These are phyloP conservation scores for Camponotus floridanus DNA, from an alignment of 1,140 invertebrate genomes.

Conservation along the genomic window DNA sequence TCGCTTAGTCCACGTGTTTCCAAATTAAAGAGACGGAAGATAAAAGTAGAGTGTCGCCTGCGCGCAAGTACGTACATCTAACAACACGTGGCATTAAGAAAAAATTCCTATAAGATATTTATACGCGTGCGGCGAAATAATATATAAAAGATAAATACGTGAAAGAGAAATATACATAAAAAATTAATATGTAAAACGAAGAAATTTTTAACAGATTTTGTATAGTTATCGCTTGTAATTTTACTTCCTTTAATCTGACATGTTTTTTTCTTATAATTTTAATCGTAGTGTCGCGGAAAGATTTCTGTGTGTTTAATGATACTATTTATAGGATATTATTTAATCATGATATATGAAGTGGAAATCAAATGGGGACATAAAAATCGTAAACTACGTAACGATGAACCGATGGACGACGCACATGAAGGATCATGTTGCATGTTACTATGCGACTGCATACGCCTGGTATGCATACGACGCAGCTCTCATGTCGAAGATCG, in stretches of 20 bases:
- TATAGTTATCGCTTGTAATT: background rate
- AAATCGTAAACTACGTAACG: slow-evolving; percentile 27
- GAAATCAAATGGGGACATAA: slow-evolving; percentile 25
- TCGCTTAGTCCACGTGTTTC: slow-evolving; percentile 28
- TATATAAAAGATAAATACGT: no score
- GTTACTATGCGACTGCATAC: slow-evolving; percentile 54
- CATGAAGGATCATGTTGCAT: slow-evolving; percentile 66
- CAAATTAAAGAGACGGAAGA: slow-evolving; percentile 38
- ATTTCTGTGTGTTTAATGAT: background rate
- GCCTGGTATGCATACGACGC: slow-evolving; percentile 44
- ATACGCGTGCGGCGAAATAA: background rate
- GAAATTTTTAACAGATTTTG: background rate
- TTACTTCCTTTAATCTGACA: background rate
- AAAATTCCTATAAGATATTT: background rate
- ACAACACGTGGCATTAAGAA: background rate
- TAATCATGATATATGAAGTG: background rate
- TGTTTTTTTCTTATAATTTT: background rate
- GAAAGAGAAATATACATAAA: no score
- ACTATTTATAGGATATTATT: background rate
- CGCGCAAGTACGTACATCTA: background rate
- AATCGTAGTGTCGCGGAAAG: background rate
- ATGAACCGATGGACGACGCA: slow-evolving; percentile 57
- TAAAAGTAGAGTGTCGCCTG: background rate
- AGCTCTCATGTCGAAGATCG: slow-evolving; percentile 45
- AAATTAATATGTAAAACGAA: background rate